Conservation (phyloP, 23 tunicate species). For the Trididemnum clinides region DNA sequence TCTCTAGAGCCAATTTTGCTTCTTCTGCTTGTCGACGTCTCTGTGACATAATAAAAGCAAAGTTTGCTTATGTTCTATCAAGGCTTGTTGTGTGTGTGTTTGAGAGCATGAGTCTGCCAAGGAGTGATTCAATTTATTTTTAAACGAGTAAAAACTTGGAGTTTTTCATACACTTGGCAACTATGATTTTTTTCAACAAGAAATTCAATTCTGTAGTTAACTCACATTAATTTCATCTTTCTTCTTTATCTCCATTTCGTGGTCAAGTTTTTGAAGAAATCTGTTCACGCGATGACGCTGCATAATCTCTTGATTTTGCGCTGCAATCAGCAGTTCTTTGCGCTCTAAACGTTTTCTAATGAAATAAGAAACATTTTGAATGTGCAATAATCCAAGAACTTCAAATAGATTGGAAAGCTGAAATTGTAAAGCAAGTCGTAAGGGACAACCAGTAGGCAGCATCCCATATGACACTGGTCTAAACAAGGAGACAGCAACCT, state of each 20-base stretch:
- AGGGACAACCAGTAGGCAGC: no score
- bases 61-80: no score
- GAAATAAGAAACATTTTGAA: no score
- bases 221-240: neutral
- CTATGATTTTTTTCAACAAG: neutral
- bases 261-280: slow-evolving; percentile 48
- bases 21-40: slow-evolving; percentile 32
- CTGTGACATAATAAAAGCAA: neutral
- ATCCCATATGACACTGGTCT: no score
- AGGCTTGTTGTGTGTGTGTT: no score
- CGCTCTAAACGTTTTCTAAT: slow-evolving; percentile 65
- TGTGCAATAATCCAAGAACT: no score
- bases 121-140: no score
- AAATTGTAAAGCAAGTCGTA: no score
- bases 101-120: no score
- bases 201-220: neutral
- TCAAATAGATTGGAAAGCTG: no score
- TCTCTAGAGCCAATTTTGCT: slow-evolving; percentile 39
- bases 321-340: slow-evolving; percentile 61
- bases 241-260: slow-evolving; percentile 12
- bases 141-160: no score
- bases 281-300: slow-evolving; percentile 76
- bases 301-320: slow-evolving; percentile 54
- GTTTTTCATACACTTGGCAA: neutral
- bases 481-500: no score